Percentiles rank a stretch among this genome's conserved stretches.
These are phyloP conservation scores for Antennarius maculatus DNA, from an alignment of 2,797 vertebrate species.

Conservation along the genomic window DNA sequence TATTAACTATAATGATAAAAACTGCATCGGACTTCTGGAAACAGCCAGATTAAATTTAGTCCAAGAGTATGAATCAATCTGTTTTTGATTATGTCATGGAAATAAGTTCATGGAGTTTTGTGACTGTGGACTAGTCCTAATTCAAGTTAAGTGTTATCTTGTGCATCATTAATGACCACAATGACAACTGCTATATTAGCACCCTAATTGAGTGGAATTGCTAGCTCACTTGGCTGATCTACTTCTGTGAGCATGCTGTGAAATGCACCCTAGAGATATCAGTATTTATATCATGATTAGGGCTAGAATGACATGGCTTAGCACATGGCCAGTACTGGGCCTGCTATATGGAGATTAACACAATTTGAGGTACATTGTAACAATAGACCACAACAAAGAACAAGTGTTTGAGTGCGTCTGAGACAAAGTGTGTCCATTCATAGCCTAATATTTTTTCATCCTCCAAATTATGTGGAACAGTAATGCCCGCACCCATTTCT, in stretches of 20 bases:
- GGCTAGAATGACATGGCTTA: slow-evolving; percentile 53
- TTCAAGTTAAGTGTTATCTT: slow-evolving; percentile 42
- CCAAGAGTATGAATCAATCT: slow-evolving; percentile 11
- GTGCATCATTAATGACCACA: slow-evolving; percentile 44
- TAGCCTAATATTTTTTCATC: not conserved
- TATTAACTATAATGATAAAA: not conserved
- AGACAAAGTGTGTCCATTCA: slow-evolving; percentile 11
- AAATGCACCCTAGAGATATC: slow-evolving; percentile 65
- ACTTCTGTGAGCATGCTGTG: slow-evolving; percentile 63
- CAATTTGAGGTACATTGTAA: slow-evolving; percentile 20
- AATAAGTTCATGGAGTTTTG: slow-evolving; percentile 10
- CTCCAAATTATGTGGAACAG: too few relatives aligned
- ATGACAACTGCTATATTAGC: slow-evolving; percentile 64
- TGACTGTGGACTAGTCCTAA: slow-evolving; percentile 21
- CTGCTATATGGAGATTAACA: slow-evolving; percentile 36
- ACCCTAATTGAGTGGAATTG: slow-evolving; percentile 68
- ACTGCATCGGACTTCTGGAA: not conserved
- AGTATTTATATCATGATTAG: slow-evolving; percentile 73
- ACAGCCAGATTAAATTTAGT: not conserved
- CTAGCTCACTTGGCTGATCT: slow-evolving; percentile 60
- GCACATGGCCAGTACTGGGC: slow-evolving; percentile 43
- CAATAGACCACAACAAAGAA: slow-evolving; percentile 29
- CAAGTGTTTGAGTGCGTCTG: not conserved
- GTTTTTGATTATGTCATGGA: slow-evolving; percentile 15
- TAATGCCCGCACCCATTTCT: too few relatives aligned